Base-by-base conservation (phyloP, 2,888 invertebrate genomes). In the Aleiodes leptofemur region DNA sequence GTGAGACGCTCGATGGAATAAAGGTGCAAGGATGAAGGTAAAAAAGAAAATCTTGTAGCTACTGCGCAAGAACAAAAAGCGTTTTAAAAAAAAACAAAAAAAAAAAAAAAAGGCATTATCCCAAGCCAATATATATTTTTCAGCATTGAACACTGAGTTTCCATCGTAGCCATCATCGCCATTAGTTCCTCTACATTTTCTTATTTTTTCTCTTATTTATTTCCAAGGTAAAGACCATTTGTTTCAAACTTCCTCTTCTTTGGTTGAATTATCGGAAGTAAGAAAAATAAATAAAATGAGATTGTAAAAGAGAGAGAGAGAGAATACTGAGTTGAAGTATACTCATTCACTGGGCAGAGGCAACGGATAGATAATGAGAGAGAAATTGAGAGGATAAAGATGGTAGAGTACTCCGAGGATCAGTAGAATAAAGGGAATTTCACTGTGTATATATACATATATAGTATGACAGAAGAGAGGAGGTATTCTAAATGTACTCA, bases 401-500 rank as follows among this genome's bases (percentile, higher is more conserved):
- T 66, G 48, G 9, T 53, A 4, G 13, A 56, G 57, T 55, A 48
- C 56, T 14, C 34, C 38, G 29, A 38, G 64, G 56, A 57, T 57
- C 43, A 43, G 31, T 57, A 57, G 50, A 50, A 73, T 73, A 57
- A 55, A 73, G 23, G 38, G 51, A 66, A 34, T 51, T 23, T 23
- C 23, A 23, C 1, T 23, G 23, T 23, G 2, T 23, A 23, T 23
- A 23, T 23, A 23, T 23, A 6, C 53, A 61, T 50, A 53, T 74
- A 55, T 55, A 38, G 34, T 70, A 34, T 53, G 69, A 38, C 55
- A 61, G 43, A 16, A 56, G 43, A 73, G 68, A 68, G 68, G 69
- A 73, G 68, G 73, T 68, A 57, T 48, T 51, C 61, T 74, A 48
- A 71, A 74, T 74, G 70, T 74, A 71, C 74, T 71, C 74, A 43